Evolutionary conservation across 2,113 vertebrate species (phyloP).

Genomic region (Cairina moschata): DNA sequence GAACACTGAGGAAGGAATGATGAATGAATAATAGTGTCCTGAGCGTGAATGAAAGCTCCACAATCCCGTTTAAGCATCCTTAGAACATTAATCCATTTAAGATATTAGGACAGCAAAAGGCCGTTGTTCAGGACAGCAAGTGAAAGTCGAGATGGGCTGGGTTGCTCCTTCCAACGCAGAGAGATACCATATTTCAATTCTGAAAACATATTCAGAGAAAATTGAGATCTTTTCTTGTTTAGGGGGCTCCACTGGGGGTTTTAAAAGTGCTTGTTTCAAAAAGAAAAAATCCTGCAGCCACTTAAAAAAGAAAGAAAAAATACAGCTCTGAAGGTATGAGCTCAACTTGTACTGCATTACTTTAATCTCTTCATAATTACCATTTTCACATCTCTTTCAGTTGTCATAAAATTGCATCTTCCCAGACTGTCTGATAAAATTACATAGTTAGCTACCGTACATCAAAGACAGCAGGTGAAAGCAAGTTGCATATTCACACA

Average conservation of each 20-base stretch:
- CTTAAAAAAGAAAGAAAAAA: not conserved
- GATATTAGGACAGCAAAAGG: slow-evolving; percentile 27
- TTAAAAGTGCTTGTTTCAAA: not conserved
- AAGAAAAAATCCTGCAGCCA: not conserved
- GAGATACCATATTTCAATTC: not conserved
- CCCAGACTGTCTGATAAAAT: slow-evolving; percentile 33
- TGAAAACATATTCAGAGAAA: not conserved
- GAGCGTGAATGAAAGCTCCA: not conserved
- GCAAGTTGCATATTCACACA: not conserved
- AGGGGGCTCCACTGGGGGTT: not conserved
- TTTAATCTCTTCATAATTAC: not conserved
- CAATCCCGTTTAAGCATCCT: slow-evolving; percentile 41
- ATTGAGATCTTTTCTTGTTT: not conserved
- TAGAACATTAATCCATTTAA: slow-evolving; percentile 55
- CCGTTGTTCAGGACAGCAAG: slow-evolving; percentile 13
- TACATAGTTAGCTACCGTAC: not conserved
- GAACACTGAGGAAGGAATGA: not conserved
- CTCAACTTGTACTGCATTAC: not conserved
- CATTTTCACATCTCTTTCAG: slow-evolving; percentile 18
- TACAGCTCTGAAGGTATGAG: not conserved
- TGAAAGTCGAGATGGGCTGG: not conserved
- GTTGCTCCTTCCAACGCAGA: not conserved
- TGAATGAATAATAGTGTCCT: slow-evolving; percentile 31
- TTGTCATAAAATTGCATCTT: slow-evolving; percentile 29
- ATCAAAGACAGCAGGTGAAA: slow-evolving; percentile 19